Evolutionary conservation across 2,888 invertebrate species (phyloP), one percentile per base, ranked within the genome.

Genomic region (Polydrusus pterygomalis): DNA sequence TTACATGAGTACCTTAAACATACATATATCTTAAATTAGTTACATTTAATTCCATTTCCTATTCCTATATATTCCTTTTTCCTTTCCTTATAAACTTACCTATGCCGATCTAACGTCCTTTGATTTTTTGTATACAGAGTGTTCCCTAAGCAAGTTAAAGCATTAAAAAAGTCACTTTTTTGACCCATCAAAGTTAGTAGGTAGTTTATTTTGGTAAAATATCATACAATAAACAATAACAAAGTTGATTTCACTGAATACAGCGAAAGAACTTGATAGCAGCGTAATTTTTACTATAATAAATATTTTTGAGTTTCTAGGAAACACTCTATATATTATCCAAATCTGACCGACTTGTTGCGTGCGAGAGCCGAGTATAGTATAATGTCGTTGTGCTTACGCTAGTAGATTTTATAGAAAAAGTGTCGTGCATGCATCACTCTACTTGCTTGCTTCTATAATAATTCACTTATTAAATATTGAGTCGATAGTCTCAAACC

Each of bases 1-100:
- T 76, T 76, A 76, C 76, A 63, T 25, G 63, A 45, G 76, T 76
- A 76, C 76, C 76, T 76, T 71, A 43, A 49, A 62, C 64, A 54
- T 13, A 43, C 64, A 54, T 13, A 43, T 74, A 69, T 63, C 54
- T 51, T 45, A 74, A 72, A 68, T 69, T 74, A 51, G 64, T 70
- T 74, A 69, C 38, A 40, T 51, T 67, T 54, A 54, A 47, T 47
- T 15, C 30, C 25, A 34, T 38, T 51, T 54, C 20, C 40, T 40
- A 1, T 40, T 51, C 18, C 67, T 17, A 5, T 11, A 60, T 60
- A 25, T 25, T 25, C 5, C 54, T 10, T 30, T 56, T 56, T n/a
- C 11, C 40, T 11, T 65, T 34, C 10, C 34, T 34, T 18, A 20
- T 65, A 65, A 34, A 47, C 54, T 70, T 68, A 68, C 68, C 68